These are phyloP conservation scores for Uloborus diversus DNA, from an alignment of 1,140 invertebrate genomes.

Conservation along the genomic window DNA sequence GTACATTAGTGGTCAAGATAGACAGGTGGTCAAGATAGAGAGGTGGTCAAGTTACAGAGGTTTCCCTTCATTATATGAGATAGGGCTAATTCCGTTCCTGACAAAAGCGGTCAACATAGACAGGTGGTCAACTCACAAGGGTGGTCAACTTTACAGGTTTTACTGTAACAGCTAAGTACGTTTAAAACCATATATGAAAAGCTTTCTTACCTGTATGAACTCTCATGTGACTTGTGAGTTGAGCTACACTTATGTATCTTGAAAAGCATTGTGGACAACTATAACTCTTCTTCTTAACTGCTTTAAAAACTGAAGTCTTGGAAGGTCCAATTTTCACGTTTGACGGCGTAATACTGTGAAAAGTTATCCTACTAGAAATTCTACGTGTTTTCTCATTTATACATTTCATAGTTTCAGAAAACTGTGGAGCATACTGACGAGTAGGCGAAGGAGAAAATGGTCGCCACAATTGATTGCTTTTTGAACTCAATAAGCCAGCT, in stretches of 20 bases:
- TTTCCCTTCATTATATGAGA: too few species aligned
- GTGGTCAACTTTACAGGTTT: background rate
- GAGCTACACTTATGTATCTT: constrained; percentile 90
- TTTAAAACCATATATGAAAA: background rate
- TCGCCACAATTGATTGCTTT: background rate
- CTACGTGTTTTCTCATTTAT: background rate
- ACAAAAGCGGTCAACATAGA: too few species aligned
- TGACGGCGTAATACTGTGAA: constrained; percentile 5
- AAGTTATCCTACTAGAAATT: background rate
- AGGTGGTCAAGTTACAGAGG: too few species aligned
- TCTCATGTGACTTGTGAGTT: constrained; percentile 86
- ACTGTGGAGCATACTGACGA: background rate
- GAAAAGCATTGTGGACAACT: constrained; percentile 85
- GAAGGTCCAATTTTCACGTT: background rate
- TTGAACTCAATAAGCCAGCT: background rate
- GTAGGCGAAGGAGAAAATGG: constrained; percentile 7
- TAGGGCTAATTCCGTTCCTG: too few species aligned
- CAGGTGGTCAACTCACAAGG: too few species aligned
- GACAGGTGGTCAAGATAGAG: too few species aligned
- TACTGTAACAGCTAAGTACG: background rate
- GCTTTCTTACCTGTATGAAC: constrained; percentile 81
- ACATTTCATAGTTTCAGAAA: background rate
- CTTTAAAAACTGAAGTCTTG: background rate
- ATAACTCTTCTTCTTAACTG: constrained; percentile 42
- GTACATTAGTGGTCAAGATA: too few species aligned